Percentiles rank a stretch among this genome's conserved stretches.
Evolutionary conservation across 2,888 invertebrate genomes (phyloP).

Genomic region (Nematopogon swammerdamellus): DNA sequence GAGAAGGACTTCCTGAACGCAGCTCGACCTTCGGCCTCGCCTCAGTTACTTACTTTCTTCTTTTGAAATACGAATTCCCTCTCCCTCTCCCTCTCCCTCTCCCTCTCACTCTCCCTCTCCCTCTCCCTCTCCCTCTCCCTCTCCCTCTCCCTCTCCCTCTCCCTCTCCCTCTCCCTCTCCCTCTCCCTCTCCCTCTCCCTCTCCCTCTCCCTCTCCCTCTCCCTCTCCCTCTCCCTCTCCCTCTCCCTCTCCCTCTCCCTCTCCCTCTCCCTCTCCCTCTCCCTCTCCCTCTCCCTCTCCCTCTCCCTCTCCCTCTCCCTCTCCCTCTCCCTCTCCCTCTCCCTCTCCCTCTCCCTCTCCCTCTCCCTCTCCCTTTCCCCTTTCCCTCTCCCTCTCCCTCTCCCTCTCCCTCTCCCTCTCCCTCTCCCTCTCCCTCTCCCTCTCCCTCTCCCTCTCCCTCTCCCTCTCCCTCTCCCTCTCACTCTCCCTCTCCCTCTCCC

Average conservation of each 20-base stretch:
- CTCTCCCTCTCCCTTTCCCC: slow-evolving; percentile 6
- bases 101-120: background rate
- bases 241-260: background rate
- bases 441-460: slow-evolving; percentile 14
- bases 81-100: background rate
- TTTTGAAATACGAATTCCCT: too few relatives aligned
- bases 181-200: background rate
- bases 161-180: background rate
- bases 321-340: slow-evolving; percentile 19
- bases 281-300: too few relatives aligned
- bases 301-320: too few relatives aligned
- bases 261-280: background rate
- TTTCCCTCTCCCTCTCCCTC: slow-evolving; percentile 31
- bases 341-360: slow-evolving; percentile 8
- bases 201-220: background rate
- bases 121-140: background rate
- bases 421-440: slow-evolving; percentile 25
- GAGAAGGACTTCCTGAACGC: too few relatives aligned
- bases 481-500: too few relatives aligned
- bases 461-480: too few relatives aligned
- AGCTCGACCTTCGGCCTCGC: too few relatives aligned
- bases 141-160: background rate
- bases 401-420: slow-evolving; percentile 28
- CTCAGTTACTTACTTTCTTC: too few relatives aligned
- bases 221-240: background rate